These are phyloP conservation scores for Pluvianellus socialis DNA, from an alignment of 2,113 vertebrate species.

Conservation along the genomic window DNA sequence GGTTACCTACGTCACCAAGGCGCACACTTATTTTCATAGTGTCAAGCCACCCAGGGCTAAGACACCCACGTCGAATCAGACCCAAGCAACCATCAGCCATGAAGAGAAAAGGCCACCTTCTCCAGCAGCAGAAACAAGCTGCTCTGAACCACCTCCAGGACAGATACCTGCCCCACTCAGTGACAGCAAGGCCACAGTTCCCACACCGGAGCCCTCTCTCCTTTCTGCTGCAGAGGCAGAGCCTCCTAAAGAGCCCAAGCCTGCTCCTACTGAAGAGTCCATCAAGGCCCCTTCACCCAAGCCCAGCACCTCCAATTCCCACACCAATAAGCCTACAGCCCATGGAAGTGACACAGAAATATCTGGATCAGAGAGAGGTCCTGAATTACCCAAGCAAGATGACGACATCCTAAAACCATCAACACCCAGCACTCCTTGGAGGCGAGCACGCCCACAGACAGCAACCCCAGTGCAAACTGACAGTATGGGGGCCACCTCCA, in stretches of 20 bases:
- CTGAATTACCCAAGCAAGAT: background rate
- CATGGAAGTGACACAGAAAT: background rate
- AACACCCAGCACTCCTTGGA: background rate
- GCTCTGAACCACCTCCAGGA: background rate
- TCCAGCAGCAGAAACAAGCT: background rate
- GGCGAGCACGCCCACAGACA: background rate
- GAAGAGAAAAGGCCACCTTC: background rate
- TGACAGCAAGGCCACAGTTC: background rate
- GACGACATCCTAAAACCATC: background rate
- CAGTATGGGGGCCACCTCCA: background rate
- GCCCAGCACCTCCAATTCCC: background rate
- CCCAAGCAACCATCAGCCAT: background rate
- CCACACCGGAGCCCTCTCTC: background rate
- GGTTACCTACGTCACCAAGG: background rate
- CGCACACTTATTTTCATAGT: constrained; percentile 7
- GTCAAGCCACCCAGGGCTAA: constrained; percentile 1
- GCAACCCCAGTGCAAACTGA: background rate
- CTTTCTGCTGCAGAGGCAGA: background rate
- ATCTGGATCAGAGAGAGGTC: background rate
- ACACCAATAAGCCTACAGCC: constrained; percentile 50
- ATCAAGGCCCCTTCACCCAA: background rate
- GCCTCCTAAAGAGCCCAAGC: background rate
- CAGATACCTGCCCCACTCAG: background rate
- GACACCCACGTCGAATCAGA: background rate
- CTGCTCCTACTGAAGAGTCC: background rate